phyloP scores from a whole-genome alignment of 1,140 invertebrate species.

The Drosophila murphyi region DNA sequence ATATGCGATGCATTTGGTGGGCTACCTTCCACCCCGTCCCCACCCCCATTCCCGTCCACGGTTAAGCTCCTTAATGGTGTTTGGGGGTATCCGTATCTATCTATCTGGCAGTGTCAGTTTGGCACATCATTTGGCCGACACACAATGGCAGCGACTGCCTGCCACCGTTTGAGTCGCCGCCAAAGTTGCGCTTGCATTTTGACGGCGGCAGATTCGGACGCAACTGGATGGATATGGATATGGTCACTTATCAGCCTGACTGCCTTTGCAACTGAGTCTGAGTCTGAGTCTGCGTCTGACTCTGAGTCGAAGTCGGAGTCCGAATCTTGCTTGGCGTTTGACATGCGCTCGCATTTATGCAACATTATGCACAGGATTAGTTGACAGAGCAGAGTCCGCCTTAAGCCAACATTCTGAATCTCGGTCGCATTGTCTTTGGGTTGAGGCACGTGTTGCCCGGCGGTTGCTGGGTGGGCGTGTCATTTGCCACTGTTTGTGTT shows the following conservation, averaged over 20 bases:
- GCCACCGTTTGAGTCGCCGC: conserved; percentile 70
- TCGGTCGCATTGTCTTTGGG: neutral
- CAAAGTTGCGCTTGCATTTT: conserved; percentile 64
- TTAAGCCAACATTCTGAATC: conserved; percentile 1
- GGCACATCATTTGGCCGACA: conserved; percentile 78
- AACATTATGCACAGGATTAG: conserved; percentile 79
- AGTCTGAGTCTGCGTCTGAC: neutral
- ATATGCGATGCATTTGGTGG: conserved; percentile 37
- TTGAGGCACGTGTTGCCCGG: conserved; percentile 53
- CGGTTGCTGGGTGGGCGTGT: conserved; percentile 17
- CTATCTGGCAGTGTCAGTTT: conserved; percentile 78
- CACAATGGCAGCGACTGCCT: conserved; percentile 67
- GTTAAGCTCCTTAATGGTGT: conserved; percentile 69
- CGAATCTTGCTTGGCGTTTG: conserved; percentile 39
- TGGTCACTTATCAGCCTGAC: conserved; percentile 31
- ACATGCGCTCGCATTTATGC: conserved; percentile 76
- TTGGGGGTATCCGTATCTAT: conserved; percentile 69
- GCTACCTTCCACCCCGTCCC: neutral
- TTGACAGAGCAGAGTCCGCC: conserved; percentile 34
- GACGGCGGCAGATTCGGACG: conserved; percentile 75
- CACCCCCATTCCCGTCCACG: neutral
- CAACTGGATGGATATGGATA: conserved; percentile 41
- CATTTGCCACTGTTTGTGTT: conserved; percentile 48
- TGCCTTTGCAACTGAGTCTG: conserved; percentile 3
- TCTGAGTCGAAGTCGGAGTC: conserved; percentile 18